Percentiles rank a stretch among this genome's conserved stretches.
These are phyloP conservation scores for Stomorhina lunata DNA, from an alignment of 2,888 invertebrate genomes.

Conservation along the genomic window DNA sequence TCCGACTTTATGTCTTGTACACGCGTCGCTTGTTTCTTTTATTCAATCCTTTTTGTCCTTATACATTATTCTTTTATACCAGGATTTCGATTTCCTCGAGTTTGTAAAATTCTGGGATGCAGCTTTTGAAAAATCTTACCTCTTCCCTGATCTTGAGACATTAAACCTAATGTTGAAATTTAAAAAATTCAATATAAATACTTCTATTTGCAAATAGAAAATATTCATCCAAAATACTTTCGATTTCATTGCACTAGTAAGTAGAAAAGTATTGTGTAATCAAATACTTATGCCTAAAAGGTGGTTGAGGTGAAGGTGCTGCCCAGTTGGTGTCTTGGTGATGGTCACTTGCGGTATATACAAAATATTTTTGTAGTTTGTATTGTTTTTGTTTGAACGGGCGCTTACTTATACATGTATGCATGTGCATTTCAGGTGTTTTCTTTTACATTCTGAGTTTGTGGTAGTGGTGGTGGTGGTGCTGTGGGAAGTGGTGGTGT, in stretches of 20 bases:
- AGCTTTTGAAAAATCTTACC: too few species aligned
- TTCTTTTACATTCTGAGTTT: too few species aligned
- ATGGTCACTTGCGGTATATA: slow-evolving; percentile 55
- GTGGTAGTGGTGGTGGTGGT: slow-evolving; percentile 3
- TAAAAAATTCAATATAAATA: not conserved
- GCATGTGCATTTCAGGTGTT: slow-evolving; percentile 46
- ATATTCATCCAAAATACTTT: slow-evolving; percentile 28
- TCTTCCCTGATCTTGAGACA: not conserved
- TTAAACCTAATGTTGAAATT: not conserved
- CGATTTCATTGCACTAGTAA: slow-evolving; percentile 44
- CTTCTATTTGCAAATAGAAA: not conserved
- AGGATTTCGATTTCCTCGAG: too few species aligned
- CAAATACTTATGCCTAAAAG: slow-evolving; percentile 21
- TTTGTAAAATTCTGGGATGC: too few species aligned
- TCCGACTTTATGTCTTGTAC: too few species aligned
- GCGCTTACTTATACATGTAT: slow-evolving; percentile 39
- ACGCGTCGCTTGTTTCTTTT: too few species aligned
- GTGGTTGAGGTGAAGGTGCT: slow-evolving; percentile 33
- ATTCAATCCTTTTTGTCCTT: too few species aligned
- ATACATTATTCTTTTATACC: too few species aligned
- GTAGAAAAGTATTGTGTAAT: slow-evolving; percentile 50
- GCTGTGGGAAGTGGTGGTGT: slow-evolving; percentile 5
- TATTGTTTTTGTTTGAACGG: slow-evolving; percentile 31
- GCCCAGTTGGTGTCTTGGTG: slow-evolving; percentile 19
- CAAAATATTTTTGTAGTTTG: slow-evolving; percentile 39